These are phyloP conservation scores for Champsocephalus gunnari DNA, from an alignment of 2,797 vertebrate species.

Conservation along the genomic window DNA sequence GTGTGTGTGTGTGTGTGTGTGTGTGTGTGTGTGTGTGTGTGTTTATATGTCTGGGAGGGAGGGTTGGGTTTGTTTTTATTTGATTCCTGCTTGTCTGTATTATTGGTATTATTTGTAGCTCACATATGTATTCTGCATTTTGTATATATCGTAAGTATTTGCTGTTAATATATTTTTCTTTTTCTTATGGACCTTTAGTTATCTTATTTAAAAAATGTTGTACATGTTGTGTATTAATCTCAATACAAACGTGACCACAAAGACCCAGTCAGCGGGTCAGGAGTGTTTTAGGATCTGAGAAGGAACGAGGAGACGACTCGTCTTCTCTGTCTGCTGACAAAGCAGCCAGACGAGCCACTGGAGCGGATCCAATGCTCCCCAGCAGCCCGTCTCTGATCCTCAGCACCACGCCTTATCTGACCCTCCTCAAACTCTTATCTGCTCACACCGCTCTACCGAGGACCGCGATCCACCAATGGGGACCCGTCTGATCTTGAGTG, in stretches of 20 bases:
- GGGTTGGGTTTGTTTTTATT: too few relatives aligned
- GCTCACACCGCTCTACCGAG: slow-evolving; percentile 64
- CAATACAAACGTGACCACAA: neutral
- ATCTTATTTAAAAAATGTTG: too few relatives aligned
- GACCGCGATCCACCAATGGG: slow-evolving; percentile 42
- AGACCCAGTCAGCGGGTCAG: neutral
- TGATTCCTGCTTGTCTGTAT: too few relatives aligned
- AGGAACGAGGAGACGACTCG: neutral
- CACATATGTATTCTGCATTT: too few relatives aligned
- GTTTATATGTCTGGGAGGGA: too few relatives aligned
- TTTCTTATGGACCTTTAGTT: too few relatives aligned
- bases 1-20: too few relatives aligned
- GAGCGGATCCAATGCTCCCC: slow-evolving; percentile 18
- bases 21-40: too few relatives aligned
- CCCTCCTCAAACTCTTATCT: slow-evolving; percentile 72
- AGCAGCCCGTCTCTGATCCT: slow-evolving; percentile 40
- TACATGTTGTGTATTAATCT: too few relatives aligned
- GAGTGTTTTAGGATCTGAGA: neutral
- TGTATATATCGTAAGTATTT: too few relatives aligned
- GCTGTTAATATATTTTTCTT: too few relatives aligned
- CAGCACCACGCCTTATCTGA: slow-evolving; percentile 64
- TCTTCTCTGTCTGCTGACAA: neutral
- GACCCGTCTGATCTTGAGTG: slow-evolving; percentile 54
- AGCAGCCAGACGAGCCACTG: neutral
- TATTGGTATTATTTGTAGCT: too few relatives aligned